Conservation (phyloP, 1,140 invertebrate species). For the Ridgeia piscesae region DNA sequence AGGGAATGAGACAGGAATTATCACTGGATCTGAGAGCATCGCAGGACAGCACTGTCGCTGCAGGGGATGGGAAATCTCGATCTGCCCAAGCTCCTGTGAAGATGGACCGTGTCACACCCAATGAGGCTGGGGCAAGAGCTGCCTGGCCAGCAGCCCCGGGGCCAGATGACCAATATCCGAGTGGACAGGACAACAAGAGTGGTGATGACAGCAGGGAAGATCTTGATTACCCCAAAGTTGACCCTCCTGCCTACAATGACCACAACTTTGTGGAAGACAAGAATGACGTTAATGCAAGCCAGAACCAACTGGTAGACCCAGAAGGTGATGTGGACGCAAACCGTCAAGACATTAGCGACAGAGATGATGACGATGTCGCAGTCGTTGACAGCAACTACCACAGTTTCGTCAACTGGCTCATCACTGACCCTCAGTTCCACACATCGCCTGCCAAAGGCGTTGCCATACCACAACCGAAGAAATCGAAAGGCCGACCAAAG, state of each 20-base stretch:
- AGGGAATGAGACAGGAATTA: not conserved
- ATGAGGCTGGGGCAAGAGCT: not conserved
- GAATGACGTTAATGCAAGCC: not conserved
- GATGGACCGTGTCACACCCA: not conserved
- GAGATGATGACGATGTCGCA: not conserved
- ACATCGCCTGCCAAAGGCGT: not conserved
- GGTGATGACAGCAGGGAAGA: not conserved
- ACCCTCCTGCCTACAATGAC: not conserved
- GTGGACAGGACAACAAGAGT: not conserved
- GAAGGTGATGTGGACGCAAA: not conserved
- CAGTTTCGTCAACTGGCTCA: constrained; percentile 7
- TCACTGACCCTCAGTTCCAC: constrained; percentile 5
- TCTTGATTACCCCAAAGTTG: not conserved
- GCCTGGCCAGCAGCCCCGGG: not conserved
- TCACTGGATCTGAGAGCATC: not conserved
- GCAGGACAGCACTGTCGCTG: not conserved
- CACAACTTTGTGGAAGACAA: not conserved
- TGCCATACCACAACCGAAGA: not conserved
- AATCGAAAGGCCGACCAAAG: not conserved
- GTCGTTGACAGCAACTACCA: not conserved
- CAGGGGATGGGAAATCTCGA: not conserved
- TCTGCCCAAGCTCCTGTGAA: not conserved
- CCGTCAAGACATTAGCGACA: not conserved
- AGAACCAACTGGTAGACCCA: not conserved
- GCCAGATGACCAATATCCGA: not conserved